These are phyloP conservation scores for Cettia cetti DNA, from an alignment of 2,113 vertebrate species.

Conservation along the genomic window DNA sequence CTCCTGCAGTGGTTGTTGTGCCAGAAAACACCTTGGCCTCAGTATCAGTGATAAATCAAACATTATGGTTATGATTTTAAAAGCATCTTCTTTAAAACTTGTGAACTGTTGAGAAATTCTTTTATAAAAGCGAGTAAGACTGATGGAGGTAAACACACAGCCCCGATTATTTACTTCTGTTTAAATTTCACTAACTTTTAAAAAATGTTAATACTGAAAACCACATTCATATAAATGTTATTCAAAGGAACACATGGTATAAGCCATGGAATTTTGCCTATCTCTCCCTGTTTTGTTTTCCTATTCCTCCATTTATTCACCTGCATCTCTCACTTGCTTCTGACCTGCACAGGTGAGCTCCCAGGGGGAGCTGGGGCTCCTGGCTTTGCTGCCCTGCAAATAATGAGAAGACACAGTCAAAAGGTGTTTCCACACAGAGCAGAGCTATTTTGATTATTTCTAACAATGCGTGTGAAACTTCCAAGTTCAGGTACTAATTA, in stretches of 20 bases:
- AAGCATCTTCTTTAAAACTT: background rate
- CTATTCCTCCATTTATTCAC: background rate
- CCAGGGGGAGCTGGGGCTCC: background rate
- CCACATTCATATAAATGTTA: background rate
- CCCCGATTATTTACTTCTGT: background rate
- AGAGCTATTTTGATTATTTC: background rate
- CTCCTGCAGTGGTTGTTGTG: background rate
- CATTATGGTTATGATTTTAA: background rate
- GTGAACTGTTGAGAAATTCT: background rate
- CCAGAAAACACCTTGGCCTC: background rate
- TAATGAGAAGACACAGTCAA: background rate
- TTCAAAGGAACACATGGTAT: background rate
- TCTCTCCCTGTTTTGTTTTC: background rate
- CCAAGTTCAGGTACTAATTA: background rate
- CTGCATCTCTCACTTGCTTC: background rate
- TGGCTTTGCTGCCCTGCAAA: background rate
- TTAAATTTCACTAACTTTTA: background rate
- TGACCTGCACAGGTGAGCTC: background rate
- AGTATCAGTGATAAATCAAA: background rate
- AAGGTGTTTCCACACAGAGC: background rate
- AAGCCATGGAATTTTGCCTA: background rate
- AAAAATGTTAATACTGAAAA: background rate
- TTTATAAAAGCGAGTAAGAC: background rate
- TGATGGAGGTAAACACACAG: background rate
- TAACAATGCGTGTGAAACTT: background rate